These are phyloP conservation scores for Channa argus DNA, from an alignment of 2,113 vertebrate genomes.

Conservation along the genomic window DNA sequence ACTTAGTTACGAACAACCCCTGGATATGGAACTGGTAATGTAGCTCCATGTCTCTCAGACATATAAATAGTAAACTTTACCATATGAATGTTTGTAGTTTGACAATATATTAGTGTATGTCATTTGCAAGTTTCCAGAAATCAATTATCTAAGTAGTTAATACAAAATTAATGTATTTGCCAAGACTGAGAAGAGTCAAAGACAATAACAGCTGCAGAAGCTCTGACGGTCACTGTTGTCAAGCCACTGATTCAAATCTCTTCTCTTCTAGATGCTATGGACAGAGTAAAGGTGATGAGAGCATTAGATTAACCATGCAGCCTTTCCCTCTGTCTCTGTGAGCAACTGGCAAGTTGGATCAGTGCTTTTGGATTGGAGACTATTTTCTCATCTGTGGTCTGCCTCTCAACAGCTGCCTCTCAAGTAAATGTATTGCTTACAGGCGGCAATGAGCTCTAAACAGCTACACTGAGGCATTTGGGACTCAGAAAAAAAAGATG, in stretches of 20 bases:
- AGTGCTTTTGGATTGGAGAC: conserved; percentile 39
- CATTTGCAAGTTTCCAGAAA: not conserved
- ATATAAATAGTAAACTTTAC: not conserved
- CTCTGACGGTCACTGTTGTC: conserved; percentile 27
- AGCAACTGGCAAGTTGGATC: conserved; percentile 63
- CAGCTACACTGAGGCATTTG: conserved; percentile 24
- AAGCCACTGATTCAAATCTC: conserved; percentile 20
- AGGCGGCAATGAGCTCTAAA: conserved; percentile 32
- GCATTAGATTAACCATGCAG: conserved; percentile 22
- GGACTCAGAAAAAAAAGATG: not conserved
- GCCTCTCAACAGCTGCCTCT: conserved; percentile 51
- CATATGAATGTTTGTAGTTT: too few species aligned
- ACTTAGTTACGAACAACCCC: too few species aligned
- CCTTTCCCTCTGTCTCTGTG: conserved; percentile 14
- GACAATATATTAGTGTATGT: not conserved
- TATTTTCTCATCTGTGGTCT: conserved; percentile 50
- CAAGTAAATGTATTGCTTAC: conserved; percentile 57
- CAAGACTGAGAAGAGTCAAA: conserved; percentile 44
- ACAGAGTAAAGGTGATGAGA: conserved; percentile 52
- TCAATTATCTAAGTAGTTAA: too few species aligned
- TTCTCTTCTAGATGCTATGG: conserved; percentile 36
- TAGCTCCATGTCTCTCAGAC: not conserved
- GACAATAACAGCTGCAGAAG: conserved; percentile 24
- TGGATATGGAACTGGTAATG: too few species aligned
- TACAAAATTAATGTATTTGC: conserved; percentile 2